A percentile compares a stretch with the other conserved stretches of the same genome.
Conservation (phyloP, 2,113 vertebrate genomes). For the Mobula hypostoma region DNA sequence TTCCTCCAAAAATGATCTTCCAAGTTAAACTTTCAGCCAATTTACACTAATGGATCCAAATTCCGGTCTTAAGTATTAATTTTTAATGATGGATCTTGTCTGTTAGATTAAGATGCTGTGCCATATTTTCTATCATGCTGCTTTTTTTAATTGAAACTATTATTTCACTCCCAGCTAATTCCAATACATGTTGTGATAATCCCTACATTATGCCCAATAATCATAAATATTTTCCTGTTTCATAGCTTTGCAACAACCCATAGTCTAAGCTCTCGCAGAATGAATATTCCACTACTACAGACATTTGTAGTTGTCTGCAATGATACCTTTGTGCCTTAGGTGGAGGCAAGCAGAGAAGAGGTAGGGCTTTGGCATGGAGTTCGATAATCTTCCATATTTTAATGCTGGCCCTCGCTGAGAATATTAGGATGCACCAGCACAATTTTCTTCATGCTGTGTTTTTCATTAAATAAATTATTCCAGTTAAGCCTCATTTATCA, state of each 20-base stretch:
- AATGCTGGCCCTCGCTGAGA: not conserved
- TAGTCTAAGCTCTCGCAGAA: not conserved
- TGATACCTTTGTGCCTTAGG: slow-evolving; percentile 13
- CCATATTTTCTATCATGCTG: slow-evolving; percentile 20
- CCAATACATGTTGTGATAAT: not conserved
- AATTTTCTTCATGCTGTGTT: slow-evolving; percentile 28
- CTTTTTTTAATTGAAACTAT: slow-evolving; percentile 22
- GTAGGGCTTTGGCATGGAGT: not conserved
- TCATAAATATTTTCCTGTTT: not conserved
- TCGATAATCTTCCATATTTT: not conserved
- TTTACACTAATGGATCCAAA: too few species aligned
- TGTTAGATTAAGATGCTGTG: not conserved
- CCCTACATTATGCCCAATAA: not conserved
- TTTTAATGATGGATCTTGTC: slow-evolving; percentile 15
- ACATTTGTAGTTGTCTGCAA: not conserved
- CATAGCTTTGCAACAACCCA: not conserved
- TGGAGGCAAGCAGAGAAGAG: not conserved
- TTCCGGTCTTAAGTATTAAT: not conserved
- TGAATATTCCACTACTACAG: not conserved
- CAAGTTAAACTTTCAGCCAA: too few species aligned
- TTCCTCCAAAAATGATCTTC: too few species aligned
- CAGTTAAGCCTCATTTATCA: not conserved
- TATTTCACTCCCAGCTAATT: not conserved
- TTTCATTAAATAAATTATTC: slow-evolving; percentile 38
- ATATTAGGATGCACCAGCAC: slow-evolving; percentile 24